These are phyloP conservation scores for Corythaixoides concolor DNA, from an alignment of 2,113 vertebrate species.

Conservation along the genomic window DNA sequence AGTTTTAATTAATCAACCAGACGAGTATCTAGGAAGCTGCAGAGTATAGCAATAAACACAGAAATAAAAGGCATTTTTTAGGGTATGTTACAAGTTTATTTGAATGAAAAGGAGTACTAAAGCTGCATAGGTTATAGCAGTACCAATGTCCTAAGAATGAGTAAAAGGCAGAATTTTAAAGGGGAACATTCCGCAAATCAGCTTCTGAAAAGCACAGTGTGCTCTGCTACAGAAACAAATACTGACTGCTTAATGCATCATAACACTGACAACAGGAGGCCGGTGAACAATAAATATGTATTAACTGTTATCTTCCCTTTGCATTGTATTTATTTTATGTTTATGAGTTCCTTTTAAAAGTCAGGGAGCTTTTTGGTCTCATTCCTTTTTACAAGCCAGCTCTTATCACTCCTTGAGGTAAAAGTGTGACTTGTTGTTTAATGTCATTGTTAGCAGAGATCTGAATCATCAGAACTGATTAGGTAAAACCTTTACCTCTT, in stretches of 20 bases:
- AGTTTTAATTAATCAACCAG: neutral
- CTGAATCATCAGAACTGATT: neutral
- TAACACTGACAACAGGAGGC: neutral
- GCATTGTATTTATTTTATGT: neutral
- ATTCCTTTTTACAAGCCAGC: neutral
- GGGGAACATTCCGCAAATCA: neutral
- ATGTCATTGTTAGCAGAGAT: neutral
- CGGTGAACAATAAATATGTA: neutral
- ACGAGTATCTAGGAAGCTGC: neutral
- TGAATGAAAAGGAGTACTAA: neutral
- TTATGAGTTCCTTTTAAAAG: neutral
- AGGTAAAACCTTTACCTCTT: neutral
- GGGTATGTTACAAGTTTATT: neutral
- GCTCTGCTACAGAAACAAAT: neutral
- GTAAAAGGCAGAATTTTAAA: neutral
- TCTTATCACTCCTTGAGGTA: neutral
- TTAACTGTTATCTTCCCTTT: neutral
- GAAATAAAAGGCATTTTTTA: neutral
- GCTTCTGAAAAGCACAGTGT: rapidly evolving
- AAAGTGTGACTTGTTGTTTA: neutral
- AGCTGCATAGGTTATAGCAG: neutral
- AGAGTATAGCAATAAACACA: neutral
- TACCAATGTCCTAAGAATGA: neutral
- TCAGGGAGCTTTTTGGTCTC: neutral
- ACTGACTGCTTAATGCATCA: neutral